Conservation (phyloP, 2,888 invertebrate genomes). For the Ashinkailepas kermadecensis region DNA sequence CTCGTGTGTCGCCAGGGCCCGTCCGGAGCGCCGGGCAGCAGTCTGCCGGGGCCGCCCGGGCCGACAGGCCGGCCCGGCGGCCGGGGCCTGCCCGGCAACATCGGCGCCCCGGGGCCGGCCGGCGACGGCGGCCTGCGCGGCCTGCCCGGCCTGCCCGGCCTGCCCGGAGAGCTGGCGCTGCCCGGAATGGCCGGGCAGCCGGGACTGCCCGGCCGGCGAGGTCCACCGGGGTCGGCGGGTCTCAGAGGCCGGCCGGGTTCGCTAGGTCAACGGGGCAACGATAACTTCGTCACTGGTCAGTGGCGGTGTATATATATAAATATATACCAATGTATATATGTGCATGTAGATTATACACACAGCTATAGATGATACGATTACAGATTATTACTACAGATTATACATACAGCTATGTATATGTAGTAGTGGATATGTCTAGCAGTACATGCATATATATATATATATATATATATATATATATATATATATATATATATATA, state of each 20-base stretch:
- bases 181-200: slow-evolving; percentile 33
- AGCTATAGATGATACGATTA: too few species aligned
- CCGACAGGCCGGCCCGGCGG: slow-evolving; percentile 18
- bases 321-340: too few species aligned
- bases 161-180: slow-evolving; percentile 30
- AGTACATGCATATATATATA: too few species aligned
- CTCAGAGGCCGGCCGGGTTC: slow-evolving; percentile 29
- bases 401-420: too few species aligned
- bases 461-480: too few species aligned
- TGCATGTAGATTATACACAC: too few species aligned
- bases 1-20: slow-evolving; percentile 28
- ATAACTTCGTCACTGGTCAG: slow-evolving; percentile 27
- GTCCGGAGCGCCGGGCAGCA: slow-evolving; percentile 37
- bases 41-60: slow-evolving; percentile 27
- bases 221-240: slow-evolving; percentile 31
- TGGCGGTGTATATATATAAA: not conserved
- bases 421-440: too few species aligned
- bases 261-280: slow-evolving; percentile 31
- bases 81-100: slow-evolving; percentile 31
- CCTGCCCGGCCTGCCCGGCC: slow-evolving; percentile 32
- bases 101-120: slow-evolving; percentile 34
- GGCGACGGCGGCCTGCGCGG: slow-evolving; percentile 34
- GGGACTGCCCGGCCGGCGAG: slow-evolving; percentile 31
- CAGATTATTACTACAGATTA: too few species aligned
- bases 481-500: too few species aligned